A percentile compares a stretch with the other conserved stretches of the same genome.
These are phyloP conservation scores for Rachycentron canadum DNA, from an alignment of 2,797 vertebrate genomes.

Conservation along the genomic window DNA sequence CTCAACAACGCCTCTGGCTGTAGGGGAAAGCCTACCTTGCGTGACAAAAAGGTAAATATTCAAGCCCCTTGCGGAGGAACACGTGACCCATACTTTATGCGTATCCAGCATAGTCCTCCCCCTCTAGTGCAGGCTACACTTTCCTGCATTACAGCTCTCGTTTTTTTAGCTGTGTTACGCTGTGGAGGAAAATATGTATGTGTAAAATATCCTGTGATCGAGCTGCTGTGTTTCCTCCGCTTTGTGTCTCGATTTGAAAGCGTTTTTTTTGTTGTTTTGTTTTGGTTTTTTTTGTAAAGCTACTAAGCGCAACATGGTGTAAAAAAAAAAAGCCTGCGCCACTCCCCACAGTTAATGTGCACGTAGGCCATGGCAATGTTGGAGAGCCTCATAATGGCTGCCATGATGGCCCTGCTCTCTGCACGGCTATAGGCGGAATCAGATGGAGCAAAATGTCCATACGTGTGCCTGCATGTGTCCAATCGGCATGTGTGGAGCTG, in stretches of 20 bases:
- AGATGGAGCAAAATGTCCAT: conserved; percentile 55
- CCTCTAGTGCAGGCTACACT: conserved; percentile 57
- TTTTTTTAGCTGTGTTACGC: neutral
- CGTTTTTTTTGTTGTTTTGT: conserved; percentile 10
- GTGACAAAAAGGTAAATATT: conserved; percentile 86
- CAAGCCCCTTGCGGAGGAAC: conserved; percentile 77
- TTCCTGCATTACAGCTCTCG: conserved; percentile 47
- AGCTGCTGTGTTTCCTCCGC: conserved; percentile 7
- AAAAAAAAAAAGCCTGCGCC: conserved; percentile 64
- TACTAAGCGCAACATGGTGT: conserved; percentile 62
- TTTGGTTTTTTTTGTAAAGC: conserved; percentile 14
- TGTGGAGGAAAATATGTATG: conserved; percentile 12
- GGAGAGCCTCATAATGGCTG: conserved; percentile 83
- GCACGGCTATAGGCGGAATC: conserved; percentile 68
- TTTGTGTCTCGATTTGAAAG: conserved; percentile 25
- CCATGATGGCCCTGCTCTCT: conserved; percentile 74
- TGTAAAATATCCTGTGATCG: conserved; percentile 13
- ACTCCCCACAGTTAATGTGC: conserved; percentile 77
- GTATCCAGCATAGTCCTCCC: conserved; percentile 61
- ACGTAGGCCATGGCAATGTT: conserved; percentile 79
- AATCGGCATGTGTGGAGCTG: conserved; percentile 43
- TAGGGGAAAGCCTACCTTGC: conserved; percentile 68
- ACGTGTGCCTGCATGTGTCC: conserved; percentile 67
- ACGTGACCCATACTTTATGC: conserved; percentile 81
- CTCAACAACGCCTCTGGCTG: conserved; percentile 28